Evolutionary conservation across 2,797 vertebrate genomes (phyloP), one percentile per base, ranked within the genome.

Genomic region (Cygnus olor): DNA sequence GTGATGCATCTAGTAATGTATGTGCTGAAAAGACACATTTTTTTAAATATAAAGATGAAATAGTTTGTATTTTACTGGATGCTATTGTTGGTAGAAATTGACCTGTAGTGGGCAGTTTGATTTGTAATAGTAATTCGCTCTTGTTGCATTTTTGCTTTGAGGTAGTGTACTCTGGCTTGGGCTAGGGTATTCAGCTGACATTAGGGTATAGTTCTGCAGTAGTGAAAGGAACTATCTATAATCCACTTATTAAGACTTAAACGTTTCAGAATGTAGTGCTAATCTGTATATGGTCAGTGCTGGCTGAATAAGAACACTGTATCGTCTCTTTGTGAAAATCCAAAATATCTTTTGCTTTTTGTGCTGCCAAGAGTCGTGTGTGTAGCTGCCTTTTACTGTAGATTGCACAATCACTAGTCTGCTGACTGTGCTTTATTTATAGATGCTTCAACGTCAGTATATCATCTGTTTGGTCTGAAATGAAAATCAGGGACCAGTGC

Each of bases 361-460:
- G n/a, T 79, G 2, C 42, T 72, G 1, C 6, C 19, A 49, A n/a
- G 25, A 54, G 18, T 7, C 0, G 25, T 1, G 2, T 65, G 18
- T 25, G 2, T 56, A 47, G 24, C 24, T 85, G 4, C 58, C 15
- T 85, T 47, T 63, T 80, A 27, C 8, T 73, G 17, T 21, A 64
- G 20, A 27, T 36, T 57, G 27, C 40, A 30, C n/a, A 38, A 3
- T 22, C 63, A 1, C 24, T 82, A 13, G 14, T 64, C 40, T 80
- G 15, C 57, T 89, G 58, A 11, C 58, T 68, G 0, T 83, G 18
- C 76, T 83, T 34, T 69, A 11, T 88, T 71, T 80, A 36, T 53
- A 28, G 42, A 9, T 77, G 4, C 32, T 88, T 10, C 0, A 19
- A 2, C 60, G 51, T 68, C 30, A 40, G 44, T 53, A 5, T 45